Evolutionary conservation across 2,888 invertebrate species (phyloP).

Genomic region (Tholera decimalis): DNA sequence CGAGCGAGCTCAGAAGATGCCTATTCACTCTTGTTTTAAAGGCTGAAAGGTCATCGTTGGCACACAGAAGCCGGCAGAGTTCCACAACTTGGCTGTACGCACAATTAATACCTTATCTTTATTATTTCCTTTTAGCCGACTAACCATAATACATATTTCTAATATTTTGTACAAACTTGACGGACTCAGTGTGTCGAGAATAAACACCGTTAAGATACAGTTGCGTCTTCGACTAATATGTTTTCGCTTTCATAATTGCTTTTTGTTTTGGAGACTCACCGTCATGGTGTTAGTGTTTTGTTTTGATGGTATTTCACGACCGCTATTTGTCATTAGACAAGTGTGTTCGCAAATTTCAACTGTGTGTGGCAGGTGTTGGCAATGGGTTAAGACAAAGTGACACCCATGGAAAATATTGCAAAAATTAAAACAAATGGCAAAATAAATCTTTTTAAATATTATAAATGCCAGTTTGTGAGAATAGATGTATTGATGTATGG

Average conservation of each 20-base stretch:
- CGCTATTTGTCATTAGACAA: conserved; percentile 21
- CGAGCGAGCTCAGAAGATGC: too few relatives aligned
- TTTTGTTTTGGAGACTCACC: conserved; percentile 44
- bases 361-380: not conserved
- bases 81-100: too few relatives aligned
- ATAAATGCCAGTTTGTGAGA: too few relatives aligned
- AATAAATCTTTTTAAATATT: too few relatives aligned
- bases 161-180: conserved; percentile 51
- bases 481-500: too few relatives aligned
- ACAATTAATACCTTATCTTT: too few relatives aligned
- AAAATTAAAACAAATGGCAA: not conserved
- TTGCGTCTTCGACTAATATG: conserved; percentile 69
- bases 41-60: too few relatives aligned
- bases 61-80: too few relatives aligned
- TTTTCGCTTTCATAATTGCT: conserved; percentile 75
- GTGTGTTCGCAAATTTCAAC: not conserved
- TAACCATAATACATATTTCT: conserved; percentile 3
- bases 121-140: not conserved
- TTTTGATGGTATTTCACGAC: conserved; percentile 25
- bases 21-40: too few relatives aligned
- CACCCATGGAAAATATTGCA: not conserved
- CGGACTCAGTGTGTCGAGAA: conserved; percentile 67
- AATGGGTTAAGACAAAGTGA: not conserved
- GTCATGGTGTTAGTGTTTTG: conserved; percentile 48
- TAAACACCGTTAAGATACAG: conserved; percentile 70